A percentile compares a stretch with the other conserved stretches of the same genome.
phyloP scores from a whole-genome alignment of 2,888 invertebrate genomes.

The Bombylius discolor region DNA sequence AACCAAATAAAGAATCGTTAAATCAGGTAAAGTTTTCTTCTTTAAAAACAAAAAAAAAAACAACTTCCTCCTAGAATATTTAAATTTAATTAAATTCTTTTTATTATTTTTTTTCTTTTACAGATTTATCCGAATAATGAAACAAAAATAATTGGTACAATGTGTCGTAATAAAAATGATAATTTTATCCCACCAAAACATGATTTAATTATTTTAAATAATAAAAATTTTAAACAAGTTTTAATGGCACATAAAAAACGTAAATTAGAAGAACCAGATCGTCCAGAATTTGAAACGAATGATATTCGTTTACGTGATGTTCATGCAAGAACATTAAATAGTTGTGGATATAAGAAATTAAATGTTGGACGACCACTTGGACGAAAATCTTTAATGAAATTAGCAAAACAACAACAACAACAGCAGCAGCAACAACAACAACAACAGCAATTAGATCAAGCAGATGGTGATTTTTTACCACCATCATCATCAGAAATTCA shows the following conservation, averaged over 20 bases:
- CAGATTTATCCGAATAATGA: slow-evolving; percentile 27
- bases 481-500: not conserved
- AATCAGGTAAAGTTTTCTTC: slow-evolving; percentile 9
- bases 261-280: slow-evolving; percentile 53
- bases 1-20: not conserved
- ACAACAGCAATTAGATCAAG: not conserved
- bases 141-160: slow-evolving; percentile 37
- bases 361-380: slow-evolving; percentile 22
- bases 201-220: slow-evolving; percentile 11
- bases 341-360: slow-evolving; percentile 24
- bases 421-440: slow-evolving; percentile 2
- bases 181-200: not conserved
- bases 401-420: slow-evolving; percentile 4
- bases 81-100: no score
- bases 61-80: no score
- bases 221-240: slow-evolving; percentile 44
- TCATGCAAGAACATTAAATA: slow-evolving; percentile 31
- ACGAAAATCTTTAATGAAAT: slow-evolving; percentile 25
- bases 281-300: slow-evolving; percentile 62
- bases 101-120: not conserved
- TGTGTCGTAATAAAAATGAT: slow-evolving; percentile 14
- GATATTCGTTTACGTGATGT: slow-evolving; percentile 61
- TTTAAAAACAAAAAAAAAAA: no score
- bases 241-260: slow-evolving; percentile 57
- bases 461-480: not conserved